Evolutionary conservation across 2,113 vertebrate genomes (phyloP), one percentile per base, ranked within the genome.

Genomic region (Colaptes auratus): DNA sequence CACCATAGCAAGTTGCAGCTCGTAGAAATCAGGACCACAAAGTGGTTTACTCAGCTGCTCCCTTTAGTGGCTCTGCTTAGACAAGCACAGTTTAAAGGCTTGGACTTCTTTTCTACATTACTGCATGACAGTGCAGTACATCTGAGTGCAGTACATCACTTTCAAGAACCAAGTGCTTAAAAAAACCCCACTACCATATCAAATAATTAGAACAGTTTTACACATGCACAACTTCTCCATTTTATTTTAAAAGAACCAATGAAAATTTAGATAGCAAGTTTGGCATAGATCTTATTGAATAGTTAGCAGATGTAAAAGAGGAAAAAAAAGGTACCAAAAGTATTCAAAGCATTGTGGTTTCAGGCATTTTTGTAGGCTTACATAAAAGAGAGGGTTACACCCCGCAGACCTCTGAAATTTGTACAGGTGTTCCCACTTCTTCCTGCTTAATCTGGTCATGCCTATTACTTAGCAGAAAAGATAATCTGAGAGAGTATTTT

Each of bases 341-440:
- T 82, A 93, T 91, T 91, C 19, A 7, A 79, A 77, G 53, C 44
- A 92, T 90, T 86, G 77, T 92, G 61, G 91, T 94, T 94, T 61
- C 88, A 94, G 77, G 90, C 77, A 93, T 83, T 96, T 92, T 91
- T 46, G 66, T 24, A 91, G 30, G 24, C 35, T 69, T 86, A 48
- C 52, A 82, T 60, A 81, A 91, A 76, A 71, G 67, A 83, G 19
- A 89, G 21, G 61, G 59, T 79, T 79, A 93, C 66, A 90, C 56
- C 74, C 67, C 0, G 1, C 55, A 92, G 79, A 90, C 64, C 72
- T 90, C 79, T 90, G 80, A 88, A 94, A 97, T 95, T 92, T 95
- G 69, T 89, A 96, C 96, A 96, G 94, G 91, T 97, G 93, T 95
- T 97, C 88, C 93, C 82, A 92, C 82, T 96, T 95, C 64, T 87